Conservation (phyloP, 2,797 vertebrate species). For the Perodicticus potto region DNA sequence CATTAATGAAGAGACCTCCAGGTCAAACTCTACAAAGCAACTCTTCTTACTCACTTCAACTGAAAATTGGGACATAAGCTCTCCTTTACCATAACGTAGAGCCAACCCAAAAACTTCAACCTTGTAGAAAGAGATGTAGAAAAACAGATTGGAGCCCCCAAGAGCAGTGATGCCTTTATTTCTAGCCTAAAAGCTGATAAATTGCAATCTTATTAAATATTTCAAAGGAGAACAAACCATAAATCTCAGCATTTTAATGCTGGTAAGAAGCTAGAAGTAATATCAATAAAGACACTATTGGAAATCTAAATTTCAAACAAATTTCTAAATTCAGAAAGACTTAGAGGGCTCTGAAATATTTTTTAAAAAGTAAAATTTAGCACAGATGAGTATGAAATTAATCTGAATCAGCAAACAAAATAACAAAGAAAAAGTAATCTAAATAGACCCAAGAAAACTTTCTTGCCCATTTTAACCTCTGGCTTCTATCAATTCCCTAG, state of each 20-base stretch:
- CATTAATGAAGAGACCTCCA: background rate
- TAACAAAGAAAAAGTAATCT: background rate
- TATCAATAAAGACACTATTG: background rate
- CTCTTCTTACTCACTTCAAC: background rate
- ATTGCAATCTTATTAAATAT: background rate
- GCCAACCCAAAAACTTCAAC: background rate
- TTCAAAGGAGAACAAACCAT: background rate
- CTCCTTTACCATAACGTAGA: background rate
- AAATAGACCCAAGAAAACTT: background rate
- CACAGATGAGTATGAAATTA: background rate
- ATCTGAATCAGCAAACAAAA: constrained; percentile 36
- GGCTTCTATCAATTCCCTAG: background rate
- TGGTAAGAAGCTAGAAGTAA: background rate
- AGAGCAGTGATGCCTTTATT: background rate
- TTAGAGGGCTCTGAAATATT: background rate
- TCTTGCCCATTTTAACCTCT: background rate
- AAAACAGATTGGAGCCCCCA: background rate
- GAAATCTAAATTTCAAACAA: constrained; percentile 52
- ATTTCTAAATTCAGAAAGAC: constrained; percentile 40
- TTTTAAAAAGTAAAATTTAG: constrained; percentile 48
- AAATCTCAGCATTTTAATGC: constrained; percentile 2
- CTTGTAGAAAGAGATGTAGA: background rate
- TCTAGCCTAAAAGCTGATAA: background rate
- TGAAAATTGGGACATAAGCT: background rate
- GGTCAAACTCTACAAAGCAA: background rate